A percentile compares a stretch with the other conserved stretches of the same genome.
Conservation (phyloP, 2,888 invertebrate genomes). For the Drosophila setosimentum region DNA sequence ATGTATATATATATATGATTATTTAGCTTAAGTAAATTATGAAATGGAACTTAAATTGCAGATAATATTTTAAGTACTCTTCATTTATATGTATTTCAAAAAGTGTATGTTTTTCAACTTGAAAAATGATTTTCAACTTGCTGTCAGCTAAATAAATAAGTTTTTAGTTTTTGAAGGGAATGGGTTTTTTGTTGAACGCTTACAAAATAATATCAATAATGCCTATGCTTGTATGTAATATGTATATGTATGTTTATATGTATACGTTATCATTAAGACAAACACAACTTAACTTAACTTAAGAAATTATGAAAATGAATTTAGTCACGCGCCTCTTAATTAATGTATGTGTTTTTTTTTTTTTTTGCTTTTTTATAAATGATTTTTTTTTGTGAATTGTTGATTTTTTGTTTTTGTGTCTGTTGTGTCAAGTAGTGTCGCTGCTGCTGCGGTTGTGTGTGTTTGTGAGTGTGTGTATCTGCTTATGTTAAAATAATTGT, state of each 20-base stretch:
- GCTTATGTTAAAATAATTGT: conserved; percentile 51
- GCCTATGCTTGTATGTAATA: conserved; percentile 25
- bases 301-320: conserved; percentile 44
- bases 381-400: conserved; percentile 5
- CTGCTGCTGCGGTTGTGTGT: conserved; percentile 29
- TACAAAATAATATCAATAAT: conserved; percentile 64
- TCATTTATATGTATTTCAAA: conserved; percentile 20
- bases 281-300: conserved; percentile 55
- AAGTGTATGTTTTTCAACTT: background rate
- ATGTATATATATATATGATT: conserved; percentile 16
- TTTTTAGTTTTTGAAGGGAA: background rate
- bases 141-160: conserved; percentile 45
- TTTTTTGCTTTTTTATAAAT: background rate
- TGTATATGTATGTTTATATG: conserved; percentile 18
- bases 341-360: conserved; percentile 2
- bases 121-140: conserved; percentile 12
- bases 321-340: conserved; percentile 39
- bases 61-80: conserved; percentile 31
- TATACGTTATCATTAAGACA: conserved; percentile 27
- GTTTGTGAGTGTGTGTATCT: conserved; percentile 17
- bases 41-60: conserved; percentile 60
- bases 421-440: background rate
- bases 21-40: conserved; percentile 57
- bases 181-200: conserved; percentile 35
- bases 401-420: conserved; percentile 14